Base-by-base conservation (phyloP, 23 tunicate species). In the Clavelina lepadiformis region DNA sequence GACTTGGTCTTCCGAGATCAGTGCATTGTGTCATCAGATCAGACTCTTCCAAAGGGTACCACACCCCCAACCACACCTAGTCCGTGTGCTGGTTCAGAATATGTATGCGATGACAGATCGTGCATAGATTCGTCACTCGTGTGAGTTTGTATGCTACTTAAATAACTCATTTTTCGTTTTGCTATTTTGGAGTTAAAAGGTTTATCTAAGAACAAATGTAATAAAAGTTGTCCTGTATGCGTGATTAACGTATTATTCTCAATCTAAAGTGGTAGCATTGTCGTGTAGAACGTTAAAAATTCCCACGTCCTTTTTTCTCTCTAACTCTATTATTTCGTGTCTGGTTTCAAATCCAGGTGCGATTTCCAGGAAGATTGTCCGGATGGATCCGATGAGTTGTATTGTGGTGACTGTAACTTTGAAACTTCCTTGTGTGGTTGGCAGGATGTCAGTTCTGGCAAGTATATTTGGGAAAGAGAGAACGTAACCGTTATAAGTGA, bases 21-120 rank as follows among this genome's bases (percentile, higher is more conserved):
- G n/a, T 77, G 83, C 32, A 38, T 46, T 32, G 58, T 75, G n/a
- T 52, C 81, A 19, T 70, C 29, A n/a, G 80, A 74, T 44, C 82
- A 68, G 47, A 55, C 33, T 6, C 67, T 89, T 1, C 97, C 97
- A 28, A 44, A 61, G 3, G 97, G 97, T 24, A 77, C 97, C 35
- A 89, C 97, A 2, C 97, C 83, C 5, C 61, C 81, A 1, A 78
- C 97, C 3, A 89, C 97, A 44, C 83, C 89, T 1, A 81, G 89
- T 56, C 97, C 97, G 3, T 89, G 97, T 37, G 71, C 83, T 5
- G 79, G 68, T 13, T 70, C 65, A 6, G 78, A 89, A 46, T 81
- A 57, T 57, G 79, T 71, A 8, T 89, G 97, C 56, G 65, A 66
- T 3, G 97, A 89, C 35, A 24, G 65, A 57, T 62, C 77, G 4